Evolutionary conservation across 2,797 vertebrate genomes (phyloP), one percentile per base, ranked within the genome.

Genomic region (Poecilia picta): DNA sequence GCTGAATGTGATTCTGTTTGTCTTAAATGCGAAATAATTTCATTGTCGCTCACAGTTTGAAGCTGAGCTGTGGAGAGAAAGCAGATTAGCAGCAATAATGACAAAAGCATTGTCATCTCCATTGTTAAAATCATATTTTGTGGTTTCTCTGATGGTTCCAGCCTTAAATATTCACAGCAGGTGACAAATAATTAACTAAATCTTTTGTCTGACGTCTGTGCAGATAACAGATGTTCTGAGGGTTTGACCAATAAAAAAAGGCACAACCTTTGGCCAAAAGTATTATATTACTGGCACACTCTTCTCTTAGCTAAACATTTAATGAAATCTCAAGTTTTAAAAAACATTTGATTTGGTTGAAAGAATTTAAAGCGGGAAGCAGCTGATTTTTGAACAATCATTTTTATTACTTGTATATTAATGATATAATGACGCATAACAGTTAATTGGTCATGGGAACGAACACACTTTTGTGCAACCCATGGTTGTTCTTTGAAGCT

Each of bases 11-110:
- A 15, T 39, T 77, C 71, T 57, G 25, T 45, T 72, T 76, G 78
- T 0, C 0, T 39, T 75, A 12, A 28, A 28, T 28, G 55, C 12
- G 55, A 59, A 59, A 28, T 28, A 5, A 82, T 77, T 46, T 89
- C 18, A 33, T 80, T 87, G 12, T 80, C 72, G 49, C 70, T n/a
- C 33, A 33, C 33, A 33, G 23, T 72, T 0, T 47, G 10, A 77
- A 71, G 72, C 68, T 76, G 73, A 76, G 72, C 75, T 0, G 39
- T 36, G 23, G 33, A 31, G 33, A 76, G 8, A 28, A 23, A 77
- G 75, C 82, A 91, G 74, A 83, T 59, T 72, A 87, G 72, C 77
- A 90, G 76, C 70, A 91, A 36, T 47, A 88, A 36, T 6, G 71
- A 39, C 49, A 87, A 3, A 78, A 72, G 23, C 57, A 1, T 15